A percentile compares a stretch with the other conserved stretches of the same genome.
Conservation (phyloP, 2,888 invertebrate genomes). For the Macaria liturata region DNA sequence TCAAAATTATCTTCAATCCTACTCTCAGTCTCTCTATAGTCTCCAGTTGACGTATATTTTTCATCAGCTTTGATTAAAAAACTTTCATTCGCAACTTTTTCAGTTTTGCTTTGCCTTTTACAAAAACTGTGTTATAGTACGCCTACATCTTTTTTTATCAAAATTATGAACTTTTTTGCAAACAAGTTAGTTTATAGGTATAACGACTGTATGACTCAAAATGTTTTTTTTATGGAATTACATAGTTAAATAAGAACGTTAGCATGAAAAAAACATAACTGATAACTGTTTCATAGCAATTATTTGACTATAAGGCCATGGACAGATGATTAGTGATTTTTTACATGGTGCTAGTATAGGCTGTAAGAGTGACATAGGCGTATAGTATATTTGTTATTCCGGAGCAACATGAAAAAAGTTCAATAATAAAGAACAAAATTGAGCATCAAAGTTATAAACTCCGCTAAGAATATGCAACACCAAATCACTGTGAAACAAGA, state of each 20-base stretch:
- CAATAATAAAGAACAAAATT: no score
- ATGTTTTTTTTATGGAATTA: no score
- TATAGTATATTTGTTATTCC: no score
- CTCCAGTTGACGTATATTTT: constrained; percentile 45
- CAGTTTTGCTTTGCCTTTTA: constrained; percentile 26
- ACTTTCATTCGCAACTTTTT: constrained; percentile 52
- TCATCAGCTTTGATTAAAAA: constrained; percentile 66
- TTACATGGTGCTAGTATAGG: no score
- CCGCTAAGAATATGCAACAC: constrained; percentile 21
- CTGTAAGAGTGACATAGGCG: no score
- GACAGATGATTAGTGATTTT: no score
- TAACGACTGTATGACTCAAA: no score
- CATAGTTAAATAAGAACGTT: no score
- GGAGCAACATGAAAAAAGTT: no score
- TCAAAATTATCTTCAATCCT: constrained; percentile 11
- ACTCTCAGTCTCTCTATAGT: constrained; percentile 11
- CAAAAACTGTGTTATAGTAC: constrained; percentile 12
- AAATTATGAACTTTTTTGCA: constrained; percentile 3
- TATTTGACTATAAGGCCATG: no score
- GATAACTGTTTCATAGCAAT: no score
- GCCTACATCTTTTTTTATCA: constrained; percentile 14
- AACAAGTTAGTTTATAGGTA: constrained; percentile 1
- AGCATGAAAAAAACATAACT: no score
- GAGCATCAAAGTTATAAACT: not conserved
- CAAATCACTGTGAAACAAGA: constrained; percentile 35